Evolutionary conservation across 2,888 invertebrate species (phyloP), one percentile per base, ranked within the genome.

Genomic region (Tipula lateralis): DNA sequence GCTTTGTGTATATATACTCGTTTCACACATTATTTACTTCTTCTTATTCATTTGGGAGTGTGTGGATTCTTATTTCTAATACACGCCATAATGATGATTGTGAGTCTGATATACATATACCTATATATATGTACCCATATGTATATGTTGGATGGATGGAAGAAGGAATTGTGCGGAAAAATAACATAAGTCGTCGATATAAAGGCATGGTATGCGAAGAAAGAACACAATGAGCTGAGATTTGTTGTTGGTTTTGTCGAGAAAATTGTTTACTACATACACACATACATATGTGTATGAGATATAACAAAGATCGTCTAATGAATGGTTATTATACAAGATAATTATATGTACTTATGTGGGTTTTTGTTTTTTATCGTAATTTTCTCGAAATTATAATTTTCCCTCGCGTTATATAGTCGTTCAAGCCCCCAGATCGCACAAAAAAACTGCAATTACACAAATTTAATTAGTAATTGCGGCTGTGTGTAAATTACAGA

Each of bases 21-120:
- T 66, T 66, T 66, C 66, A 66, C 66, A 66, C 66, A 66, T 66
- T 66, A 66, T 66, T 66, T 66, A 66, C 66, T 66, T 66, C 66
- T 24, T 66, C 66, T 9, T 66, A 12, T 66, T 66, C 24, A 6
- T 44, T 44, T n/a, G 16, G n/a, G n/a, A n/a, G n/a, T 44, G 44
- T 24, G 9, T 66, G 66, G 19, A 12, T 66, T 66, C 66, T 66
- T 66, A 66, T 19, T 66, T 66, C 66, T 66, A 66, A 66, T 66
- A 24, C 13, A 66, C 66, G 24, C 66, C 66, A 66, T 66, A 66
- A 66, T 66, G 24, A 19, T 66, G 24, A 66, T 66, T 66, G 24
- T 66, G 24, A 66, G 66, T 66, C 66, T 24, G 66, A n/a, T 66
- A 24, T 66, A 66, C 4, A 50, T 13, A 39, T 39, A 39, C 3